Base-by-base conservation (phyloP, 1,140 invertebrate species). In the Macrosteles quadrilineatus region DNA sequence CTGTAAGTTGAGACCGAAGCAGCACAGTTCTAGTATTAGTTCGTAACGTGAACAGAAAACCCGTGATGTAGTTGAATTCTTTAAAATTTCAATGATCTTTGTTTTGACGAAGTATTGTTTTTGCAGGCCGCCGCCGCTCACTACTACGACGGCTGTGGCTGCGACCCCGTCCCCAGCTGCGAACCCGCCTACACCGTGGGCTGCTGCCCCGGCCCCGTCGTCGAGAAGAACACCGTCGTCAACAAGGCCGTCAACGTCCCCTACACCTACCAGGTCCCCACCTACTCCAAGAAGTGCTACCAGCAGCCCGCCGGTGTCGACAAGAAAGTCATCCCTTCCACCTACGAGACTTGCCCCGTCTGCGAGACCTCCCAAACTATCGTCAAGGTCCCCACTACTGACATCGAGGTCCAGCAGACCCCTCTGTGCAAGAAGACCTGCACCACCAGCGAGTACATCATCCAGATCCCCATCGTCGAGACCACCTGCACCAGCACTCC, bases 371-470 rank as follows among this genome's bases (percentile, higher is more conserved):
- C 4, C 47, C 3, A 11, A 3, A 50, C 47, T 19, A 23, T 19
- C 47, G 47, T 50, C 17, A 50, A 23, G 21, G 47, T 50, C 17
- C 47, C 47, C 47, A 50, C 47, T n/a, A 50, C 47, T n/a, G 47
- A 50, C 47, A 23, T 50, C 47, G 47, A 11, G 47, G 47, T 50
- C 47, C 3, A 50, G 47, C 17, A 50, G 17, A 19, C 6, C 3
- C 47, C 47, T 19, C 47, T 50, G 47, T 50, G 47, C 47, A 50
- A 50, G 47, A 50, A 50, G 47, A 50, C 47, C 47, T 50, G 47
- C 47, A 50, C 47, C 47, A 50, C 47, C 47, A 50, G 3, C 47
- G 47, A 50, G 47, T 50, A 50, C 21, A 3, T 50, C 47, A 50
- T 50, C 47, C 47, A 50, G 47, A 50, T 50, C 47, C 47, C 47